Base-by-base conservation (phyloP, 2,888 invertebrate genomes). In the Agrotis exclamationis region DNA sequence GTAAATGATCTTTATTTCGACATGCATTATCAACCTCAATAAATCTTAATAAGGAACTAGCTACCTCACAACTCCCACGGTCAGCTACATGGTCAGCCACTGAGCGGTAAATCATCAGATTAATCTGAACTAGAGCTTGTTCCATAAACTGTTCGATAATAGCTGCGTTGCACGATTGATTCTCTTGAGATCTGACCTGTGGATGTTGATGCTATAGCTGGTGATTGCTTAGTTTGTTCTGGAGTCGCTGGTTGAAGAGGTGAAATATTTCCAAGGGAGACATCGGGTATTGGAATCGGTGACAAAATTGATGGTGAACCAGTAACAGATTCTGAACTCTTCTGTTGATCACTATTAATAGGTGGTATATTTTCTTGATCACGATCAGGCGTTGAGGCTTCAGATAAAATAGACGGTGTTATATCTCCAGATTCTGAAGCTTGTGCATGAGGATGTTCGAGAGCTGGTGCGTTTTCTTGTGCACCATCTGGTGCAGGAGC, bases 281-380 rank as follows among this genome's bases (percentile, higher is more conserved):
- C 51, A 51, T 53, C 24, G 7, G 53, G 22, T 24, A 24, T 53
- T 53, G 24, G 24, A 16, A 53, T 24, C 24, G 2, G 24, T 24
- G 53, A 16, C 24, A 53, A 53, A 53, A 53, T 53, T 53, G 53
- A 53, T 53, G 24, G 53, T 53, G 24, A 53, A 22, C 51, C 14
- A 51, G 13, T 3, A 51, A 13, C 22, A 22, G 51, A 22, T 51
- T 51, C 22, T 51, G 51, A 6, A 51, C 14, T 51, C 51, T 51
- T 51, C 51, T 22, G 51, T 51, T 51, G 51, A 22, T 51, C 22
- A 51, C 22, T 51, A 50, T 50, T 11, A 51, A 51, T 51, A 51
- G 22, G 51, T 22, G 51, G 51, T 51, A 51, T 14, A 51, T 51
- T 51, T 51, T 51, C 51, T 51, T 51, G 22, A 14, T 57, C 57